phyloP scores from a whole-genome alignment of 1,140 invertebrate species.

The Fopius arisanus region DNA sequence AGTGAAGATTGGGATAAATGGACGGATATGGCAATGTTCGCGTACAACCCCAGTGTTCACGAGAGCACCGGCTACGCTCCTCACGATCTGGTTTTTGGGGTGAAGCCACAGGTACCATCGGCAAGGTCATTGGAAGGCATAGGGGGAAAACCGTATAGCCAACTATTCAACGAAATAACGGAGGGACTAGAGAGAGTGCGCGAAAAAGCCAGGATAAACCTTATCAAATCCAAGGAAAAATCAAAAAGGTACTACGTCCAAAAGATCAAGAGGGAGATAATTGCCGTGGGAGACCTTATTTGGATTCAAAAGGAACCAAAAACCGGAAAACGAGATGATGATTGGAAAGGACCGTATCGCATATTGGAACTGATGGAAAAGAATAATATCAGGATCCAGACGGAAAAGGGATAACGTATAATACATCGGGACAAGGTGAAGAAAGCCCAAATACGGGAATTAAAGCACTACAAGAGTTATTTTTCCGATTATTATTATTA shows the following conservation, averaged over 20 bases:
- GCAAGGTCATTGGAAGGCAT: background rate
- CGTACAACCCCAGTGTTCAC: background rate
- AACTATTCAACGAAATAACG: background rate
- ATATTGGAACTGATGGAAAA: background rate
- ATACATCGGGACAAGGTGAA: background rate
- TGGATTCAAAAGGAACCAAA: background rate
- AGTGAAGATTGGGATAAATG: no score
- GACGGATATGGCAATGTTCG: background rate
- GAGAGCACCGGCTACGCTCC: slow-evolving; percentile 6
- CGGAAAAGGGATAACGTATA: background rate
- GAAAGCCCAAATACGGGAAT: no score
- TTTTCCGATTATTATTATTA: no score
- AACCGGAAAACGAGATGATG: background rate
- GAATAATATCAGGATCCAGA: background rate
- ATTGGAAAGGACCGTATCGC: background rate
- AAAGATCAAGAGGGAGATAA: background rate
- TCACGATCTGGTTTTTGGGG: background rate
- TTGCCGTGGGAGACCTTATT: background rate
- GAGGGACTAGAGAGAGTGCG: background rate
- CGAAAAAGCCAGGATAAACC: background rate
- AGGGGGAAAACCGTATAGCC: background rate
- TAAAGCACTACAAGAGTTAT: no score
- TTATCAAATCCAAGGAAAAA: background rate
- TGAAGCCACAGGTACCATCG: background rate
- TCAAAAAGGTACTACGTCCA: slow-evolving; percentile 8